phyloP scores from a whole-genome alignment of 1,140 invertebrate genomes.

The Phthorimaea operculella region DNA sequence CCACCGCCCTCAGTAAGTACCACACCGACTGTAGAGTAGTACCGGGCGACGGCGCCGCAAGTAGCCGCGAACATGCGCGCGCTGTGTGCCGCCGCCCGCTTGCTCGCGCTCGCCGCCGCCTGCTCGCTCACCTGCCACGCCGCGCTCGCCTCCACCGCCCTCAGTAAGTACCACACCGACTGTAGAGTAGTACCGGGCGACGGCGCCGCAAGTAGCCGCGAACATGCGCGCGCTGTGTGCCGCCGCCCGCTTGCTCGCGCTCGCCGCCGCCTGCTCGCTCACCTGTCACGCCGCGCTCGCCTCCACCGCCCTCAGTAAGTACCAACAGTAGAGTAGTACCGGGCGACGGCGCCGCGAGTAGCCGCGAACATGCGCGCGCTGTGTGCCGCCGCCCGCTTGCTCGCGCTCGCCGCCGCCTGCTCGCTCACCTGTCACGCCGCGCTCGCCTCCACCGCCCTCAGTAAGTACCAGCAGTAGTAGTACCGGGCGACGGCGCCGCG shows the following conservation, averaged over 20 bases:
- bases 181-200: constrained; percentile 34
- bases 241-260: constrained; percentile 37
- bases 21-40: constrained; percentile 19
- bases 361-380: constrained; percentile 53
- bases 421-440: constrained; percentile 21
- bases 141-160: constrained; percentile 22
- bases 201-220: constrained; percentile 52
- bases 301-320: constrained; percentile 20
- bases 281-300: constrained; percentile 20
- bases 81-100: constrained; percentile 24
- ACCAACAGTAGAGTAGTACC: constrained; percentile 35
- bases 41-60: constrained; percentile 50
- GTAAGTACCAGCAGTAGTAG: too few species aligned
- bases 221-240: constrained; percentile 49
- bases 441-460: constrained; percentile 25
- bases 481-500: constrained; percentile 50
- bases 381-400: constrained; percentile 38
- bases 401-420: constrained; percentile 26
- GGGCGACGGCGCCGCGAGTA: constrained; percentile 54
- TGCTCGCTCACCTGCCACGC: constrained; percentile 18
- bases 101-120: constrained; percentile 31
- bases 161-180: constrained; percentile 13
- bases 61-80: constrained; percentile 53
- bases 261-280: constrained; percentile 25
- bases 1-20: constrained; percentile 19